A percentile compares a stretch with the other conserved stretches of the same genome.
phyloP scores from a whole-genome alignment of 2,797 vertebrate species.

The Cryptoblepharus egeriae region DNA sequence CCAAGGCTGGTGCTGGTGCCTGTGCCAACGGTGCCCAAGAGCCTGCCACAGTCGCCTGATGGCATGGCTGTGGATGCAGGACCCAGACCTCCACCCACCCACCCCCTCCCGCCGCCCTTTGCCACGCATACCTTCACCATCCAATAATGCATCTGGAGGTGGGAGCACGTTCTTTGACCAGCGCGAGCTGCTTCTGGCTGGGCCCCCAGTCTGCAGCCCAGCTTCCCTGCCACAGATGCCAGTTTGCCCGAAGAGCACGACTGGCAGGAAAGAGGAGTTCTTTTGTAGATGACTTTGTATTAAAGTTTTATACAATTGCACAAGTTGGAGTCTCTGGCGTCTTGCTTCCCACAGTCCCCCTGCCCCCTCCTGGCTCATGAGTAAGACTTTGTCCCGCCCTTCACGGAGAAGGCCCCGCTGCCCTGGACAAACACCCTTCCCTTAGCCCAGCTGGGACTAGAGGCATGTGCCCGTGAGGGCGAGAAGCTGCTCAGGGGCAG shows the following conservation, averaged over 20 bases:
- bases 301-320: constrained; percentile 67
- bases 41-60: not conserved
- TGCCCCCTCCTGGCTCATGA: no score
- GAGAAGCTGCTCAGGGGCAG: no score
- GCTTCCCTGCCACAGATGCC: not conserved
- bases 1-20: not conserved
- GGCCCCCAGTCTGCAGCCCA: not conserved
- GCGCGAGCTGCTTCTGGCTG: not conserved
- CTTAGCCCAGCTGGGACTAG: no score
- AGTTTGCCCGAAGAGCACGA: not conserved
- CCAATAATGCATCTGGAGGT: not conserved
- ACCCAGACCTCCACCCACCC: no score
- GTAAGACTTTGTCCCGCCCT: no score
- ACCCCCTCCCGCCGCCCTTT: not conserved
- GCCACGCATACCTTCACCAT: not conserved
- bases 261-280: not conserved
- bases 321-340: not conserved
- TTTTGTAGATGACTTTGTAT: constrained; percentile 51
- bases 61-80: not conserved
- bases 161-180: not conserved
- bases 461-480: no score
- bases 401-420: no score
- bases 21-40: not conserved
- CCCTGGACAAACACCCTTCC: no score
- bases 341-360: no score